phyloP scores from a whole-genome alignment of 1,140 invertebrate species.

The Pygmarrhopalites habei region DNA sequence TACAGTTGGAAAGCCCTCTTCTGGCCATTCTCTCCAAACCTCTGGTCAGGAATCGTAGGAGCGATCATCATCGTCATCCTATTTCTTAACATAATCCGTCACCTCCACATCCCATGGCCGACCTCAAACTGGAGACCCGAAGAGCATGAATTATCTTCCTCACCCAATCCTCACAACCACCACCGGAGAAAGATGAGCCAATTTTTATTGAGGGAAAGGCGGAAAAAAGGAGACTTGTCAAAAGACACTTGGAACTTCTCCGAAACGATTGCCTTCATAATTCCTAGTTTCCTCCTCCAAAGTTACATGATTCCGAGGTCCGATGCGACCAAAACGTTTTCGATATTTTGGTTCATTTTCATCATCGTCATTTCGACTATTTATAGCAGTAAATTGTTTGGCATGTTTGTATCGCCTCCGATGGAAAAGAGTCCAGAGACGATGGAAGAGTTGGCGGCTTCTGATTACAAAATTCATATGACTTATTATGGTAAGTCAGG shows the following conservation, averaged over 20 bases:
- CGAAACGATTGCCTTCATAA: neutral
- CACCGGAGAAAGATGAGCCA: too few relatives aligned
- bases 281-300: neutral
- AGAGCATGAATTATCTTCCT: too few relatives aligned
- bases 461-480: constrained; percentile 9
- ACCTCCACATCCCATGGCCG: neutral
- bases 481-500: constrained; percentile 1
- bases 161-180: too few relatives aligned
- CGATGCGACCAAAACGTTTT: neutral
- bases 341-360: constrained; percentile 4
- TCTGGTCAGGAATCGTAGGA: constrained; percentile 6
- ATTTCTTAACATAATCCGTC: neutral
- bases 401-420: neutral
- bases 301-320: neutral
- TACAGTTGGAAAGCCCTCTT: constrained; percentile 17
- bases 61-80: neutral
- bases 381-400: constrained; percentile 9
- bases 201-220: neutral
- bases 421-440: neutral
- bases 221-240: neutral
- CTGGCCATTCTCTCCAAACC: constrained; percentile 1
- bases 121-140: too few relatives aligned
- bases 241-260: neutral
- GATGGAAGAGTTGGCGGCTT: constrained; percentile 7
- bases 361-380: neutral